Evolutionary conservation across 2,113 vertebrate species (phyloP), one percentile per base, ranked within the genome.

Genomic region (Prochilodus magdalenae): DNA sequence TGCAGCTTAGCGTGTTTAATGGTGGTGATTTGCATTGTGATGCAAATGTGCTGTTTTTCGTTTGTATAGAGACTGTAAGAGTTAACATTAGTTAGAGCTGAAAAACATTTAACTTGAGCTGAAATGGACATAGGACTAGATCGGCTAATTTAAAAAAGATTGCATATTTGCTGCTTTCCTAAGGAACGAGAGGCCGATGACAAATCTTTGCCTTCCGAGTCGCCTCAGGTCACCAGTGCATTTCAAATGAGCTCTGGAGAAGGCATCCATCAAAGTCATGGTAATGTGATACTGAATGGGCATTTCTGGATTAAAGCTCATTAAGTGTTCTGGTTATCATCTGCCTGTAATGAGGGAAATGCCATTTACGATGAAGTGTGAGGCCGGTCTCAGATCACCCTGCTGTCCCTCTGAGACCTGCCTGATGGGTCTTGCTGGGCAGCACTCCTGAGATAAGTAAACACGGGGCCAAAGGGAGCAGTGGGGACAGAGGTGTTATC

Each of bases 291-390:
- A 63, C 63, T 86, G 71, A 77, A 83, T 67, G 49, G 78, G 62
- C 29, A 73, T 53, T 73, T 86, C 73, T 81, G 78, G 85, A 86
- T 84, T 86, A 86, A 84, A 86, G 70, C 82, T 84, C 82, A 86
- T 84, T 86, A 81, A 78, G 40, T 49, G n/a, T 66, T 73, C 71
- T 66, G 69, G 75, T 80, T 83, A 81, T 86, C 78, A 74, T 80
- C 67, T 69, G 72, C 55, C 75, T 70, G 62, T 86, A 86, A 86
- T 86, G 78, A 84, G 82, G 75, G 67, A 75, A 82, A 79, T 84
- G 69, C 66, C 66, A 83, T 84, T 84, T 69, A 73, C 69, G 66
- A 14, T 60, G 74, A 83, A 26, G 82, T 86, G 85, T 84, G 74
- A 81, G 63, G 74, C 67, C 59, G 77, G 51, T 76, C 51, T 81